These are phyloP conservation scores for Mesorhabditis belari DNA, from an alignment of 2,888 invertebrate genomes.

Conservation along the genomic window DNA sequence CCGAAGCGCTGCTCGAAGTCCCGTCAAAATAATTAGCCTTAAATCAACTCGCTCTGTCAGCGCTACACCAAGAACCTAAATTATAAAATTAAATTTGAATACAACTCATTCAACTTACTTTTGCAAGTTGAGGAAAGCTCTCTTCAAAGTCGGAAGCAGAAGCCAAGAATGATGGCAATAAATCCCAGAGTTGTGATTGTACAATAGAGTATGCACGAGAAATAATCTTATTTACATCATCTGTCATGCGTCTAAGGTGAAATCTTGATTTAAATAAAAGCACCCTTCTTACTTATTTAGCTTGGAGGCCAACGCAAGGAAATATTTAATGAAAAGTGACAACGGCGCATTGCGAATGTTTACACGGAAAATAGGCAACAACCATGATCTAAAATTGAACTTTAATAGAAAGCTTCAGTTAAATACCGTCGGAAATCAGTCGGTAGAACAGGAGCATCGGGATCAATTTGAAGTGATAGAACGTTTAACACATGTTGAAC, in stretches of 20 bases:
- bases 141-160: conserved; percentile 61
- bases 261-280: conserved; percentile 1
- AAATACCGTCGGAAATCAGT: conserved; percentile 64
- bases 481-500: conserved; percentile 55
- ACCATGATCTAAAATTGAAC: conserved; percentile 69
- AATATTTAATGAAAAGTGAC: conserved; percentile 71
- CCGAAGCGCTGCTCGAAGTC: conserved; percentile 64
- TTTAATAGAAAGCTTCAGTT: background rate
- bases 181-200: conserved; percentile 77
- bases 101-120: conserved; percentile 57
- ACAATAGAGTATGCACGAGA: conserved; percentile 71
- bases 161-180: conserved; percentile 82
- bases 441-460: conserved; percentile 67
- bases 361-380: conserved; percentile 80
- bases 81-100: background rate
- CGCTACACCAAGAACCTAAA: conserved; percentile 62
- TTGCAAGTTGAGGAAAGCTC: conserved; percentile 63
- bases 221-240: conserved; percentile 56
- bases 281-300: conserved; percentile 13
- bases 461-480: conserved; percentile 57
- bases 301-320: conserved; percentile 68
- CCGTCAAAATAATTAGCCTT: conserved; percentile 72
- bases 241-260: conserved; percentile 21
- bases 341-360: conserved; percentile 72
- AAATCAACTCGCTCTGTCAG: conserved; percentile 74